Evolutionary conservation across 2,888 invertebrate genomes (phyloP).

Genomic region (Catocala sponsa): DNA sequence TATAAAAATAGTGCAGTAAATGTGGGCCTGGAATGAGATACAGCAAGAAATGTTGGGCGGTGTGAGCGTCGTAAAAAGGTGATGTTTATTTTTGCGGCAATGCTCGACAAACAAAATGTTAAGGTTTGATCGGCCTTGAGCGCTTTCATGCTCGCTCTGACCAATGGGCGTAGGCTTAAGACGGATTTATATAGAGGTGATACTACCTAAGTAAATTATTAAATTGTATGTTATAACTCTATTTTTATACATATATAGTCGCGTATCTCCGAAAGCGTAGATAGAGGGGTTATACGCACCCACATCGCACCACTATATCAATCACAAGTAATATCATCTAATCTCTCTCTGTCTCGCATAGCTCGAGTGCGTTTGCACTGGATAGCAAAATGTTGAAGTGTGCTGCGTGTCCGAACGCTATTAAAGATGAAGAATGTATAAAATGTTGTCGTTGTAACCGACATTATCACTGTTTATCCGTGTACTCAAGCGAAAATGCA

Average conservation of each 20-base stretch:
- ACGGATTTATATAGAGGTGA: conserved; percentile 36
- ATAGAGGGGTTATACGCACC: no score
- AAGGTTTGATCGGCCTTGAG: conserved; percentile 77
- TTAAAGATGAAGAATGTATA: no score
- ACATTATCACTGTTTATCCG: no score
- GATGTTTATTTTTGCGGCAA: conserved; percentile 62
- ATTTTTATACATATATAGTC: no score
- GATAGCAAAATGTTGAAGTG: background rate
- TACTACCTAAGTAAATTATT: conserved; percentile 4
- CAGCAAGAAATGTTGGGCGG: conserved; percentile 21
- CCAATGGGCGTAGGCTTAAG: conserved; percentile 62
- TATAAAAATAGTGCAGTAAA: conserved; percentile 27
- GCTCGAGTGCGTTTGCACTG: no score
- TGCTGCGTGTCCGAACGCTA: background rate
- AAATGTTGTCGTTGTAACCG: no score
- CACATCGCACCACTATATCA: no score
- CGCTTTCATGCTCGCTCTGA: conserved; percentile 71
- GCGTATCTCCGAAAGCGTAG: no score
- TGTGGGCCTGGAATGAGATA: conserved; percentile 33
- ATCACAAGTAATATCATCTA: no score
- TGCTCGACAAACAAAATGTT: conserved; percentile 74
- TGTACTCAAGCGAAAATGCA: no score
- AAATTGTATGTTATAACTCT: no score
- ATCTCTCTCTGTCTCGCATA: no score
- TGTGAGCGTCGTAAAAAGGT: conserved; percentile 52